A percentile compares a stretch with the other conserved stretches of the same genome.
Conservation (phyloP, 2,888 invertebrate species). For the Invenusta paracnida region DNA sequence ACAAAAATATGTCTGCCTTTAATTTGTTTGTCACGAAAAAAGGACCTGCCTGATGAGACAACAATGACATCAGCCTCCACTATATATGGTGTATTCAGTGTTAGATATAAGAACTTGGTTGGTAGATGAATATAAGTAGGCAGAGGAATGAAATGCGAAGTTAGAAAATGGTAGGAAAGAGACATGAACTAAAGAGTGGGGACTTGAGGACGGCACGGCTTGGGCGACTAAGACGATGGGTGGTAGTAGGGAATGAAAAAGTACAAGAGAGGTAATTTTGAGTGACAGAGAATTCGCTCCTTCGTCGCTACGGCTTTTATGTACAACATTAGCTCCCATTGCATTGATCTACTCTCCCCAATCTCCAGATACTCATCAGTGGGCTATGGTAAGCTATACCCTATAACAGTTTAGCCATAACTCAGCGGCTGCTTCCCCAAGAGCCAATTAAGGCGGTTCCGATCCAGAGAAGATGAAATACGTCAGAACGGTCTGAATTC, state of each 20-base stretch:
- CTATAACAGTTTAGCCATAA: background rate
- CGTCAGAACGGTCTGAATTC: no score
- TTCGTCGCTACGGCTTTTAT: background rate
- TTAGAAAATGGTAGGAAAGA: no score
- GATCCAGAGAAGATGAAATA: no score
- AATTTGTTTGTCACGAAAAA: slow-evolving; percentile 16
- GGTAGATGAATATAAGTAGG: no score
- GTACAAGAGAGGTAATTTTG: background rate
- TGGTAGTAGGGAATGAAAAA: no score
- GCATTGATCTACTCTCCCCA: no score
- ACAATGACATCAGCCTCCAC: background rate
- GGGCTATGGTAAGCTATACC: no score
- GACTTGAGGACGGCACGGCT: no score
- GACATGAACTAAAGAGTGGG: no score
- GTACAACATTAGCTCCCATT: background rate
- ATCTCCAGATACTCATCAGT: no score
- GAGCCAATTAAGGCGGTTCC: background rate
- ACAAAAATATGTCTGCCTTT: background rate
- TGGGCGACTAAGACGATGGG: no score
- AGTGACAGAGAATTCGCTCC: background rate
- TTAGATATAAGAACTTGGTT: background rate
- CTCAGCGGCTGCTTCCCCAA: background rate
- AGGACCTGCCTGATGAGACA: slow-evolving; percentile 11
- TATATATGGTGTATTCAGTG: background rate
- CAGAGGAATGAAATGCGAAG: no score